These are phyloP conservation scores for Crypturellus tataupa DNA, from an alignment of 2,797 vertebrate genomes.

Conservation along the genomic window DNA sequence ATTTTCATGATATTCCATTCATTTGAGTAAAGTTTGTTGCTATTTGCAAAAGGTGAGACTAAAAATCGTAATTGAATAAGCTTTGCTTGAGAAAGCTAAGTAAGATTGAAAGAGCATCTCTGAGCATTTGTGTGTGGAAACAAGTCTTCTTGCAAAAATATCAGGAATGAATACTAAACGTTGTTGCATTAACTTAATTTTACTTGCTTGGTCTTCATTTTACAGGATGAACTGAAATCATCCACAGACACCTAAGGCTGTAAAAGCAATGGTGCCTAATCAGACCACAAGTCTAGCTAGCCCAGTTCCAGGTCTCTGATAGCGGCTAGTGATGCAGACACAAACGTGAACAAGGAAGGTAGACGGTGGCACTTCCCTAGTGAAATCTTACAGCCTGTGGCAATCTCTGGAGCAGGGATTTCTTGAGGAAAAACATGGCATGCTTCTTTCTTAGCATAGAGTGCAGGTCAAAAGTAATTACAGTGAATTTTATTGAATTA, in stretches of 20 bases:
- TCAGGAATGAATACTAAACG: not conserved
- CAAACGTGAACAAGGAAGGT: not conserved
- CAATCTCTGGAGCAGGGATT: not conserved
- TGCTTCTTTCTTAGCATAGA: not conserved
- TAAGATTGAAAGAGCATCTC: conserved; percentile 41
- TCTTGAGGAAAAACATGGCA: conserved; percentile 7
- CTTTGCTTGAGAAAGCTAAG: conserved; percentile 40
- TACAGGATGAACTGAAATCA: not conserved
- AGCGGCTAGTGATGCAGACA: not conserved
- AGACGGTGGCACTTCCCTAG: not conserved
- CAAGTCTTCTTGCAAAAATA: not conserved
- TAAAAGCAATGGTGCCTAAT: not conserved
- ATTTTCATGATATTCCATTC: conserved; percentile 53
- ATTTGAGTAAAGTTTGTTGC: conserved; percentile 28
- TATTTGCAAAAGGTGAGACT: conserved; percentile 23
- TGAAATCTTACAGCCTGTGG: not conserved
- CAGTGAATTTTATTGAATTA: conserved; percentile 39
- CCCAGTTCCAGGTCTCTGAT: not conserved
- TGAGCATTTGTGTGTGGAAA: conserved; percentile 24
- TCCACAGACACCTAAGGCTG: not conserved
- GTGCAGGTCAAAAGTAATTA: conserved; percentile 42
- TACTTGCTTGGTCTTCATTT: not conserved
- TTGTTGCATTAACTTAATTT: not conserved
- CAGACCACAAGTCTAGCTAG: not conserved
- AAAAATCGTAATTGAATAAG: not conserved